These are phyloP conservation scores for Cephalophus harveyi DNA, from an alignment of 2,113 vertebrate species.

Conservation along the genomic window DNA sequence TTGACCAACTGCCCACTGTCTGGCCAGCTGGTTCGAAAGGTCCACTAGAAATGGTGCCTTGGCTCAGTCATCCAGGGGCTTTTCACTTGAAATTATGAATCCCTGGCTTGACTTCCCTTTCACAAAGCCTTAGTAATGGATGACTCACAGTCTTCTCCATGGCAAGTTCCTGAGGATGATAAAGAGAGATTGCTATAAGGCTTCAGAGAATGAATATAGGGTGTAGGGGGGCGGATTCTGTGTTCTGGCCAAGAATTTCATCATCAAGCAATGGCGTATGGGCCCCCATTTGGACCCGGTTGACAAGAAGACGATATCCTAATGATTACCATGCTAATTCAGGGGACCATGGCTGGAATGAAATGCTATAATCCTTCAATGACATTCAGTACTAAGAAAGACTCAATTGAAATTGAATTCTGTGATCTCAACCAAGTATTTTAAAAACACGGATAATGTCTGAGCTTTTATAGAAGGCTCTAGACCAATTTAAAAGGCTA, in stretches of 20 bases:
- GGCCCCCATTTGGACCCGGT: background rate
- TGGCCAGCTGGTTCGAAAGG: background rate
- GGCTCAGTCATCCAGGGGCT: background rate
- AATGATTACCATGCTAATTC: background rate
- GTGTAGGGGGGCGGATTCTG: background rate
- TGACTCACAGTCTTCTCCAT: conserved; percentile 9
- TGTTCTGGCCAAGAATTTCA: conserved; percentile 41
- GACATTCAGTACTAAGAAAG: background rate
- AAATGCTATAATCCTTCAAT: background rate
- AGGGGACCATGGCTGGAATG: conserved; percentile 22
- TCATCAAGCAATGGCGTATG: background rate
- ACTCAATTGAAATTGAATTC: conserved; percentile 51
- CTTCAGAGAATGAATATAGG: conserved; percentile 8
- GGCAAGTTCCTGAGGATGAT: background rate
- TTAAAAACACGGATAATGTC: conserved; percentile 15
- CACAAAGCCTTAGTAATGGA: background rate
- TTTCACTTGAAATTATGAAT: conserved; percentile 33
- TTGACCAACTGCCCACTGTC: background rate
- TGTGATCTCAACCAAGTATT: conserved; percentile 12
- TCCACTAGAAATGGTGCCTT: background rate
- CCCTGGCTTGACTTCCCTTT: background rate
- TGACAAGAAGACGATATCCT: conserved; percentile 15
- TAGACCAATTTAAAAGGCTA: conserved; percentile 47
- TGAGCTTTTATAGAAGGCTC: conserved; percentile 52
- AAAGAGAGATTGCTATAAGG: background rate